Base-by-base conservation (phyloP, 2,113 vertebrate genomes). In the Corvus cornix region DNA sequence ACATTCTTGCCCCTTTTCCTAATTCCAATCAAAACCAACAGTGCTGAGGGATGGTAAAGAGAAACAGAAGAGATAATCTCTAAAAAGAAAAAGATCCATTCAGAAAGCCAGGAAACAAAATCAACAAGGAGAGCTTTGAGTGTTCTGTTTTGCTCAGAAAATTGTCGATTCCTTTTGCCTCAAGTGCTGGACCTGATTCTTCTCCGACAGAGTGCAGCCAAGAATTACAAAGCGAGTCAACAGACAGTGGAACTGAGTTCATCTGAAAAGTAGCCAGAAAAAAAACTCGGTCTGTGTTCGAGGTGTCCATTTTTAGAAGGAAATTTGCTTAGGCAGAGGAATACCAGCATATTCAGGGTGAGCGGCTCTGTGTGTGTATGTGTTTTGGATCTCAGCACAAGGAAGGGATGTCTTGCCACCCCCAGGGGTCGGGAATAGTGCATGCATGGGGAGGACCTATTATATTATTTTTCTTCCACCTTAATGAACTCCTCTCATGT, bases 401-500 rank as follows among this genome's bases (percentile, higher is more conserved):
- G 96, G 85, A 95, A 96, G 68, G 83, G 87, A 93, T 93, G 90
- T 87, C 94, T 94, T 93, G 70, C 90, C 89, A 96, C 85, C 92
- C 90, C 87, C 94, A 95, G 89, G 95, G 97, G 97, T 97, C 96
- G 94, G 90, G 96, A 96, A 96, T 82, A 97, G 96, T 97, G 97
- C 97, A 97, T 93, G 91, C 95, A 94, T 91, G 90, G 89, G 97
- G 94, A 97, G 97, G 96, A 95, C 96, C 96, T 95, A 96, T 97
- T 97, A 96, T 96, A 97, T 97, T 97, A 97, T 97, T 97, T 96
- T 96, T 96, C 97, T 97, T 98, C 97, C 96, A 96, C 97, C 96
- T 97, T 98, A 98, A 98, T 98, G 97, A 98, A 98, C 97, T 98
- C 93, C 97, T 97, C 97, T 97, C 97, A 98, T 98, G 97, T 98